A percentile compares a stretch with the other conserved stretches of the same genome.
phyloP scores from a whole-genome alignment of 2,888 invertebrate species.

The Melanostoma scalare region DNA sequence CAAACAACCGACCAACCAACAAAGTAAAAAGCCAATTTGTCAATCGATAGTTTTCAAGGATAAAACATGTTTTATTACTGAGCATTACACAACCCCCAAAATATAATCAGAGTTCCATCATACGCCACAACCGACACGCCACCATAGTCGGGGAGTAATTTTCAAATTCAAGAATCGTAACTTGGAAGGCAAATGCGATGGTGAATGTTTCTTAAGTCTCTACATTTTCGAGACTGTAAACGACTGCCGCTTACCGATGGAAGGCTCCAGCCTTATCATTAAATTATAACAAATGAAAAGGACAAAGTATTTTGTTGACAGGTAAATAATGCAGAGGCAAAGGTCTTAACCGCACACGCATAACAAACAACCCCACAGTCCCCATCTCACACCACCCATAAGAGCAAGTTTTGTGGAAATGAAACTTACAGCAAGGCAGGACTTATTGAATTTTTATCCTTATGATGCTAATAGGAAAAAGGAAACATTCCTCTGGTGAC shows the following conservation, averaged over 20 bases:
- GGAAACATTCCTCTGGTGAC: slow-evolving; percentile 27
- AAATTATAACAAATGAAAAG: slow-evolving; percentile 61
- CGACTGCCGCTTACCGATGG: background rate
- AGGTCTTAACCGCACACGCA: slow-evolving; percentile 25
- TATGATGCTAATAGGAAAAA: slow-evolving; percentile 43
- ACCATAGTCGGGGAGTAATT: background rate
- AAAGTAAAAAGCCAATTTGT: slow-evolving; percentile 61
- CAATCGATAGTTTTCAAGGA: slow-evolving; percentile 70
- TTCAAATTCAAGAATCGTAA: background rate
- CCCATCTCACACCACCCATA: background rate
- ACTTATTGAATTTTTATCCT: slow-evolving; percentile 45
- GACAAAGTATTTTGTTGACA: slow-evolving; percentile 65
- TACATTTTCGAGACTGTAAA: background rate
- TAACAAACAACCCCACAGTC: slow-evolving; percentile 4
- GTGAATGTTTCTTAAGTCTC: background rate
- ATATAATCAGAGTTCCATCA: slow-evolving; percentile 8
- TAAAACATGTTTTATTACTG: slow-evolving; percentile 64
- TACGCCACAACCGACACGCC: background rate
- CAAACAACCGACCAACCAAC: background rate
- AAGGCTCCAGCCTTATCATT: slow-evolving; percentile 43
- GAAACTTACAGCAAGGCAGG: slow-evolving; percentile 23
- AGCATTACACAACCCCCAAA: slow-evolving; percentile 42
- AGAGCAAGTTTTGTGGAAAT: background rate
- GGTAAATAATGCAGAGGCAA: slow-evolving; percentile 60
- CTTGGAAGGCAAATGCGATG: slow-evolving; percentile 8